A percentile compares a stretch with the other conserved stretches of the same genome.
Conservation (phyloP, 2,888 invertebrate species). For the Mythimna ferrago region DNA sequence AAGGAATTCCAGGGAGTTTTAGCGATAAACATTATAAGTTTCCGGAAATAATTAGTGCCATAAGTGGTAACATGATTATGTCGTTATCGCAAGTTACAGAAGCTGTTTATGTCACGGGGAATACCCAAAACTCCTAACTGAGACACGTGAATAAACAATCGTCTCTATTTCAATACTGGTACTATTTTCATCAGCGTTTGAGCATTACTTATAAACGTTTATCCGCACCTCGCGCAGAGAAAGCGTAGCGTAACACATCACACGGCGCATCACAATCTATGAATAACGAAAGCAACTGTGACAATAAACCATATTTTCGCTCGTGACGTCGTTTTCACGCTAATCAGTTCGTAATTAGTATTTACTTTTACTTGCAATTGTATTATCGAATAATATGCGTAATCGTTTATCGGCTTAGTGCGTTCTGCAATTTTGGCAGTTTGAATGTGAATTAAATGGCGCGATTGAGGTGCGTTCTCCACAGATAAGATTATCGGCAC, state of each 20-base stretch:
- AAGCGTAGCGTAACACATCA: constrained; percentile 33
- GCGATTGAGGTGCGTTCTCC: neutral
- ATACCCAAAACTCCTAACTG: constrained; percentile 3
- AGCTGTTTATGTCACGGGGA: constrained; percentile 7
- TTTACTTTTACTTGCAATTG: constrained; percentile 47
- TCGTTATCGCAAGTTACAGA: neutral
- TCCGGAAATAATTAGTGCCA: neutral
- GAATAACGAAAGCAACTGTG: constrained; percentile 47
- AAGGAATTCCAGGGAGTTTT: constrained; percentile 15
- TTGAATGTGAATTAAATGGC: constrained; percentile 1
- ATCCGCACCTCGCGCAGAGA: constrained; percentile 15
- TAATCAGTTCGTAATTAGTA: constrained; percentile 39
- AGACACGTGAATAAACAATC: neutral
- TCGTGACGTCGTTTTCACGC: constrained; percentile 20
- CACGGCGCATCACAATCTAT: constrained; percentile 27
- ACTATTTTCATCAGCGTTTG: neutral
- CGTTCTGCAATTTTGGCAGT: neutral
- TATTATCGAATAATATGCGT: constrained; percentile 32
- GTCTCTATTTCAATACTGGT: neutral
- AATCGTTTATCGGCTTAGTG: constrained; percentile 22
- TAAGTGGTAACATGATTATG: neutral
- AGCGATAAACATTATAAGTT: constrained; percentile 1
- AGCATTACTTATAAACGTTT: neutral
- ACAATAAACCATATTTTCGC: constrained; percentile 35
- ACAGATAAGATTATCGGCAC: constrained; percentile 4